Conservation (phyloP, 2,888 invertebrate genomes). For the Pollenia griseotomentosa region DNA sequence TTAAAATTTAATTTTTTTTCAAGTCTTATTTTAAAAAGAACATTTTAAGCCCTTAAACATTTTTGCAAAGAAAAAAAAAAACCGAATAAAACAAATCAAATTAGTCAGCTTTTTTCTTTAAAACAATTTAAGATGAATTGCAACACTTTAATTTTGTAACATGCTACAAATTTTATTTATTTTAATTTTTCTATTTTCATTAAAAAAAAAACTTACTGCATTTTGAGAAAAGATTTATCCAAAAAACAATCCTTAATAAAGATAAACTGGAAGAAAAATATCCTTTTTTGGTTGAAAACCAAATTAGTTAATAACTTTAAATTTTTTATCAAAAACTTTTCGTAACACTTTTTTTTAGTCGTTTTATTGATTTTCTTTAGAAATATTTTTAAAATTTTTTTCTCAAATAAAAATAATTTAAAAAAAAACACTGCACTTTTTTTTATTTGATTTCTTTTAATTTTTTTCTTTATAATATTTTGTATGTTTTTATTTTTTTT, state of each 20-base stretch:
- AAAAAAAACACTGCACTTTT: slow-evolving; percentile 33
- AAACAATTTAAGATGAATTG: slow-evolving; percentile 46
- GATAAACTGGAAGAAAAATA: neutral
- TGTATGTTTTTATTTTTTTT: slow-evolving; percentile 27
- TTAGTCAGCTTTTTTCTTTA: slow-evolving; percentile 47
- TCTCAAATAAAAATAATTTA: neutral
- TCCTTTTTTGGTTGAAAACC: slow-evolving; percentile 41
- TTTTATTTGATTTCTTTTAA: neutral
- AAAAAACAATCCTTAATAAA: slow-evolving; percentile 24
- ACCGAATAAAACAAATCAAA: neutral
- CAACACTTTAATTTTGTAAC: slow-evolving; percentile 49
- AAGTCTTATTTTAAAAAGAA: slow-evolving; percentile 20
- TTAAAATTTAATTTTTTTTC: neutral
- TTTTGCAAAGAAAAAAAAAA: neutral
- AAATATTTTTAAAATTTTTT: slow-evolving; percentile 2
- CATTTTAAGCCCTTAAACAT: slow-evolving; percentile 53
- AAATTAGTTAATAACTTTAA: neutral
- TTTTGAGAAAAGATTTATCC: slow-evolving; percentile 56
- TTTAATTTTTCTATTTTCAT: no score
- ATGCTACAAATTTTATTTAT: neutral
- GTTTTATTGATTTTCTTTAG: neutral
- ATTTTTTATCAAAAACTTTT: neutral
- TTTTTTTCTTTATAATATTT: slow-evolving; percentile 3
- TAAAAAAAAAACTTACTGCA: slow-evolving; percentile 64
- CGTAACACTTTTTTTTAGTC: neutral